phyloP scores from a whole-genome alignment of 1,140 invertebrate genomes.

The Chlorops oryzae region DNA sequence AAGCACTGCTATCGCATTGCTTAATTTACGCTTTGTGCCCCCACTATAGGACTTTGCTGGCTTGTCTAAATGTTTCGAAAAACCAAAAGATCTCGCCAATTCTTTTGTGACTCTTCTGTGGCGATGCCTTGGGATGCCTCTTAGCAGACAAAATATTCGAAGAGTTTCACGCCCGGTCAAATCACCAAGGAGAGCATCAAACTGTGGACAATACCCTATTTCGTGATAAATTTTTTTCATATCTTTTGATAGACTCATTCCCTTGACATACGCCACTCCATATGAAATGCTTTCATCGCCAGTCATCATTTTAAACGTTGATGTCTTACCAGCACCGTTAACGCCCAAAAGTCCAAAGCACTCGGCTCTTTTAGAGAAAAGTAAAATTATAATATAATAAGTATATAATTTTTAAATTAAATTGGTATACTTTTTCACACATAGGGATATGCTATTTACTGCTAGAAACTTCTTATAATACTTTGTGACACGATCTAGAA shows the following conservation, averaged over 20 bases:
- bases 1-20: slow-evolving; percentile 80
- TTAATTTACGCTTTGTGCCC: slow-evolving; percentile 89
- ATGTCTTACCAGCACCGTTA: slow-evolving; percentile 77
- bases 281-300: slow-evolving; percentile 58
- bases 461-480: slow-evolving; percentile 56
- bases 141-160: slow-evolving; percentile 62
- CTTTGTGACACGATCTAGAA: slow-evolving; percentile 53
- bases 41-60: slow-evolving; percentile 66
- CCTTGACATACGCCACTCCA: slow-evolving; percentile 49
- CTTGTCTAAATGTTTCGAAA: slow-evolving; percentile 44
- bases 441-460: slow-evolving; percentile 59
- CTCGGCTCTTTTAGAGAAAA: too few relatives aligned
- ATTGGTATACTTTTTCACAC: slow-evolving; percentile 20
- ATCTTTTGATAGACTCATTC: slow-evolving; percentile 47
- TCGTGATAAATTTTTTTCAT: slow-evolving; percentile 50
- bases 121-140: slow-evolving; percentile 56
- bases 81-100: slow-evolving; percentile 40
- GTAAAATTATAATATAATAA: slow-evolving; percentile 23
- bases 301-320: slow-evolving; percentile 81
- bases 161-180: slow-evolving; percentile 73
- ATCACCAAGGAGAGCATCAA: slow-evolving; percentile 71
- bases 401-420: background rate
- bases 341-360: slow-evolving; percentile 86
- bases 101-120: slow-evolving; percentile 35
- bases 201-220: slow-evolving; percentile 74